phyloP scores from a whole-genome alignment of 2,888 invertebrate genomes.

The Apodemia hepburni region DNA sequence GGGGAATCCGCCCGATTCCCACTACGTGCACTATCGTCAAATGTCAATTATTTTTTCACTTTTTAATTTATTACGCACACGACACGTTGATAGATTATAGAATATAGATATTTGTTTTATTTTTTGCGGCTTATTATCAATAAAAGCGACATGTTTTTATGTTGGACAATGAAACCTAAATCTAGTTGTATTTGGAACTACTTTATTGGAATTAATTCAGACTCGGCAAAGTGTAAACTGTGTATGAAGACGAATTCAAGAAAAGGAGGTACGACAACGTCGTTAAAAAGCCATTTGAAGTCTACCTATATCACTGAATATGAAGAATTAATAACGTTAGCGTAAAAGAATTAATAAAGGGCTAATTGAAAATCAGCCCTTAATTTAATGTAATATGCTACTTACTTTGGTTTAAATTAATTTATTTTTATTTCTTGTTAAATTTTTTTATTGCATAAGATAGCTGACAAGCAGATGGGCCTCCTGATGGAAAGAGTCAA shows the following conservation, averaged over 20 bases:
- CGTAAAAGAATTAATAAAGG: too few relatives aligned
- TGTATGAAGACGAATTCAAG: slow-evolving; percentile 31
- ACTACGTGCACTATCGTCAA: slow-evolving; percentile 6
- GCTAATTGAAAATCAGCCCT: too few relatives aligned
- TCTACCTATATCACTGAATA: not conserved
- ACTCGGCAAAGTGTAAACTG: slow-evolving; percentile 31
- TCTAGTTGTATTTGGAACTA: slow-evolving; percentile 30
- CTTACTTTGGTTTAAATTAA: too few relatives aligned
- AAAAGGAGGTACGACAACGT: slow-evolving; percentile 31
- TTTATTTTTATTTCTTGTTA: too few relatives aligned
- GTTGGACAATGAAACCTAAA: slow-evolving; percentile 31
- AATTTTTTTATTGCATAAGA: too few relatives aligned
- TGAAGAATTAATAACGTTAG: not conserved
- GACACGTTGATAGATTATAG: slow-evolving; percentile 15
- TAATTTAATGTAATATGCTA: too few relatives aligned
- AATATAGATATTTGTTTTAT: slow-evolving; percentile 30
- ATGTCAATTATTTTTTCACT: not conserved
- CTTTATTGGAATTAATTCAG: slow-evolving; percentile 26
- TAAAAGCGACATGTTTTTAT: slow-evolving; percentile 30
- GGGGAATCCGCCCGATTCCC: not conserved
- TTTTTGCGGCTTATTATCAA: slow-evolving; percentile 32
- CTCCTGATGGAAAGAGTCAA: too few relatives aligned
- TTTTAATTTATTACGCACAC: not conserved
- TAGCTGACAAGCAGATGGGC: too few relatives aligned
- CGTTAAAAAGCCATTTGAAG: slow-evolving; percentile 32